Base-by-base conservation (phyloP, 2,888 invertebrate genomes). In the Palloptera scutellata region DNA sequence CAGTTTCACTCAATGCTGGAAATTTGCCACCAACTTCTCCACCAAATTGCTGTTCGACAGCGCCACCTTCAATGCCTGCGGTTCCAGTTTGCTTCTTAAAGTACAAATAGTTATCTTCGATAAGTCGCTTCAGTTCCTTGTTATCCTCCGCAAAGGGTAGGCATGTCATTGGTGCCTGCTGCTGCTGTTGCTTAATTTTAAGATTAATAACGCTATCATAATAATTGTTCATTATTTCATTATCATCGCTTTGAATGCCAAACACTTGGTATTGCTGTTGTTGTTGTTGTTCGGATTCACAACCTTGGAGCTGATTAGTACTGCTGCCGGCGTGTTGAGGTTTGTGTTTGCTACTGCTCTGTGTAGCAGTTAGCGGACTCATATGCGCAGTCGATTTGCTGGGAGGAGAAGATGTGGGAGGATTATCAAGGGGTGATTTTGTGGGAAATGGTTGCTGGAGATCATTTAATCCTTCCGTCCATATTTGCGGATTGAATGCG, bases 61-160 rank as follows among this genome's bases (percentile, higher is more conserved):
- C 12, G 1, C 17, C 20, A n/a, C 13, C 59, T 11, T 41, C 30
- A 30, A 30, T 4, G 52, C 42, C 41, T 0, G 45, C 74, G 1
- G 52, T 72, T 10, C 62, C 73, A 2, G 68, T 70, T 71, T 85
- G 85, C 70, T 81, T 80, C 65, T 82, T 84, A 69, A 78, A 85
- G 73, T 83, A 85, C 72, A 85, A 76, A 72, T 83, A 85, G 68
- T 85, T 85, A 67, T 85, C 83, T 68, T 85, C 85, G 68, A 85
- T 85, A 43, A 85, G 81, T 20, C 85, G 83, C 68, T 85, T 85
- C 54, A 85, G 73, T 69, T 85, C 85, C 69, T 83, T 83, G 76
- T 85, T 84, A 69, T 85, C 85, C 69, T 85, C 84, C 54, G 84
- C 80, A 60, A 85, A 79, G 41, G 85, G 84, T 68, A 85, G 69